Evolutionary conservation across 2,888 invertebrate species (phyloP), one percentile per base, ranked within the genome.

Genomic region (Limenitis camilla): DNA sequence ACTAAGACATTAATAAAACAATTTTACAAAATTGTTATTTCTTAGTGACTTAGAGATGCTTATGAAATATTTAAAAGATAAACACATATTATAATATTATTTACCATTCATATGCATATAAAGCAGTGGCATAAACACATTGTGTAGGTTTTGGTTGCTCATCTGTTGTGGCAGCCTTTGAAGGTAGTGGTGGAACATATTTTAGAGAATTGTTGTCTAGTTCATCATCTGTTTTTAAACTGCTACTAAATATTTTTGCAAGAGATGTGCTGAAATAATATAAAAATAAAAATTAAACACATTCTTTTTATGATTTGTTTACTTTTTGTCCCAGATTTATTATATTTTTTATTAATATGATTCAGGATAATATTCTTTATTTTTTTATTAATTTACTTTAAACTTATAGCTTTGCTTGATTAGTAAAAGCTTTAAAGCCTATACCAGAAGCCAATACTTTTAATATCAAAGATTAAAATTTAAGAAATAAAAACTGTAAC

Each of bases 21-120:
- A n/a, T n/a, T n/a, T n/a, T n/a, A n/a, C n/a, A n/a, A n/a, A n/a
- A n/a, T n/a, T n/a, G n/a, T n/a, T n/a, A n/a, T n/a, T n/a, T n/a
- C n/a, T n/a, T n/a, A n/a, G n/a, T n/a, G n/a, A n/a, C n/a, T n/a
- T n/a, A n/a, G n/a, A n/a, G n/a, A n/a, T n/a, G n/a, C n/a, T n/a
- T n/a, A n/a, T n/a, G n/a, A n/a, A n/a, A n/a, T n/a, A n/a, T n/a
- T n/a, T n/a, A n/a, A 42, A 40, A 49, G 49, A 49, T 31, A 38
- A 58, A 27, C 6, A 38, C 47, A 43, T 27, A 10, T 6, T 40
- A 40, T 40, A 36, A 6, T 9, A 4, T 33, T 53, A 61, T 63
- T 67, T 66, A 86, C 86, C 85, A 87, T 64, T 82, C 77, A 73
- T 82, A 82, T 42, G 73, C 82, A 60, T 69, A 65, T 43, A 84